These are phyloP conservation scores for Stenchaetothrips biformis DNA, from an alignment of 2,888 invertebrate species.

Conservation along the genomic window DNA sequence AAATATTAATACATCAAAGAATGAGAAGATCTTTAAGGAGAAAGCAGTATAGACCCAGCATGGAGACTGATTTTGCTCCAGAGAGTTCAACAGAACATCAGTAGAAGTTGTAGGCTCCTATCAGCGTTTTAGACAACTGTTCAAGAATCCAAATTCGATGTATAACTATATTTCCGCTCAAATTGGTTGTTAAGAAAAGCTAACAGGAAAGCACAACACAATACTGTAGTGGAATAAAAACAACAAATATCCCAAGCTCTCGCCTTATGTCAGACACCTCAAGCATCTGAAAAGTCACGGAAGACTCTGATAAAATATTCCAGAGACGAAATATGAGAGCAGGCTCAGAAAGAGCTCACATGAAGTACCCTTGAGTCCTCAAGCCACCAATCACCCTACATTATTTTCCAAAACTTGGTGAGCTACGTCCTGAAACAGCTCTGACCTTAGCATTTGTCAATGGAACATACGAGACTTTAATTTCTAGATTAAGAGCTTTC, in stretches of 20 bases:
- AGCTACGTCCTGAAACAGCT: slow-evolving; percentile 13
- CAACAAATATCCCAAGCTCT: not conserved
- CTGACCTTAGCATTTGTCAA: not conserved
- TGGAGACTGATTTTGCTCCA: no score
- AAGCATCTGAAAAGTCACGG: not conserved
- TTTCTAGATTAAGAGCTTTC: not conserved
- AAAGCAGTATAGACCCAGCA: not conserved
- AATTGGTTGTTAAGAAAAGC: not conserved
- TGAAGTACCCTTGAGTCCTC: not conserved
- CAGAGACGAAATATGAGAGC: not conserved
- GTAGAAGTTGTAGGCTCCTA: not conserved
- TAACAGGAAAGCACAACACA: not conserved
- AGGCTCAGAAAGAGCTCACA: not conserved
- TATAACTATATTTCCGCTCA: no score
- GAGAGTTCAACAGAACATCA: not conserved
- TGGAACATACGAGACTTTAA: not conserved
- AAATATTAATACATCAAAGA: slow-evolving; percentile 22
- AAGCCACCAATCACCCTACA: slow-evolving; percentile 18
- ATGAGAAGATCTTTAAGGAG: not conserved
- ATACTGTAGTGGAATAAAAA: not conserved
- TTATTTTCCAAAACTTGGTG: slow-evolving; percentile 3
- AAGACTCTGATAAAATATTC: not conserved
- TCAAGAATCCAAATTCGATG: no score
- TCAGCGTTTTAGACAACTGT: not conserved
- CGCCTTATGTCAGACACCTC: not conserved